These are phyloP conservation scores for Balanococcus diminutus DNA, from an alignment of 2,888 invertebrate species.

Conservation along the genomic window DNA sequence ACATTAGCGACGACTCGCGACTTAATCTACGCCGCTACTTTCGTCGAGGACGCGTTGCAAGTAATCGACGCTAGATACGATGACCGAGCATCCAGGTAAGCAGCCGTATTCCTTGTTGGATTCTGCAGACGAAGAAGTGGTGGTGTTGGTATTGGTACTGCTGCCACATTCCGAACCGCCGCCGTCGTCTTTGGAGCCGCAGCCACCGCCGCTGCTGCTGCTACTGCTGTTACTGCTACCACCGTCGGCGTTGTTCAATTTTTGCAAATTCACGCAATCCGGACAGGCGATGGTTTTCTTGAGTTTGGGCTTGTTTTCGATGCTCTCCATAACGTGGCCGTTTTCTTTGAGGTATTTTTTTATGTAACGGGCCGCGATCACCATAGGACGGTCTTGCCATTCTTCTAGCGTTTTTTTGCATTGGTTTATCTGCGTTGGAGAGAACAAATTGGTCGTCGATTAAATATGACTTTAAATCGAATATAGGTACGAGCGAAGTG, in stretches of 20 bases:
- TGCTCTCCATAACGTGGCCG: not conserved
- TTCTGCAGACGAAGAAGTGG: not conserved
- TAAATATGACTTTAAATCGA: no score
- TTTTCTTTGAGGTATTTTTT: slow-evolving; percentile 78
- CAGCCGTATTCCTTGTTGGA: not conserved
- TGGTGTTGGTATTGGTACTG: not conserved
- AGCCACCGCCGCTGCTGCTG: not conserved
- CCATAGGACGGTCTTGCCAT: slow-evolving; percentile 89
- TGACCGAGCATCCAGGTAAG: slow-evolving; percentile 45
- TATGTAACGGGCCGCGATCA: slow-evolving; percentile 81
- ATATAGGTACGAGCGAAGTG: no score
- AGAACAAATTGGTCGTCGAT: no score
- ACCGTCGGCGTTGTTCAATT: not conserved
- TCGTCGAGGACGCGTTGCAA: slow-evolving; percentile 43
- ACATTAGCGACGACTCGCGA: no score
- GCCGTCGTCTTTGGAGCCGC: not conserved
- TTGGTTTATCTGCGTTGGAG: slow-evolving; percentile 73
- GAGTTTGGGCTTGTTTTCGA: not conserved
- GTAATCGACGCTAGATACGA: slow-evolving; percentile 20
- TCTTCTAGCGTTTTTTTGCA: slow-evolving; percentile 88
- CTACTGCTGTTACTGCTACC: not conserved
- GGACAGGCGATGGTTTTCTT: slow-evolving; percentile 25
- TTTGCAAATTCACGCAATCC: slow-evolving; percentile 36
- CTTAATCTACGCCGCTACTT: slow-evolving; percentile 39
- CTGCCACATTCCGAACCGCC: not conserved